Base-by-base conservation (phyloP, 2,113 vertebrate species). In the Pyrgilauda ruficollis region DNA sequence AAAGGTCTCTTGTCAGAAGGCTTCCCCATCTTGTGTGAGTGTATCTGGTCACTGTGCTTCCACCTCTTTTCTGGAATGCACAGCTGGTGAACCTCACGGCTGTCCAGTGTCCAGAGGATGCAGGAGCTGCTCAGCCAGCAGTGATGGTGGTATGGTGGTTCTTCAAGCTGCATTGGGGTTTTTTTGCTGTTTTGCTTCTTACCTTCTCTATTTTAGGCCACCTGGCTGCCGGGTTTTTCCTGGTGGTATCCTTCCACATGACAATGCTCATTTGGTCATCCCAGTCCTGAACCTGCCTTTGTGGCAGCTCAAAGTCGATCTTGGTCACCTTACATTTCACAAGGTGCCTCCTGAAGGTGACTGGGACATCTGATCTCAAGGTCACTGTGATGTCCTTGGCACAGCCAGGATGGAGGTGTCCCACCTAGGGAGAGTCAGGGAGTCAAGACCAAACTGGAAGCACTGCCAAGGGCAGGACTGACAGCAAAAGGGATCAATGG, bases 331-430 rank as follows among this genome's bases (percentile, higher is more conserved):
- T 98, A 81, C 98, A 99, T 77, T 82, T 98, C 43, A 98, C 43
- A 9, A 50, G 68, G 55, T 97, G 96, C 58, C 78, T 97, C 18
- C 31, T 97, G 83, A 99, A 96, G 78, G 59, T 88, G 52, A 97
- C 70, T 0, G 98, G 96, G 3, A 98, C 27, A 4, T 97, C 97
- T 4, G 99, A 98, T 58, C 92, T 97, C 86, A 99, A 95, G 73
- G 97, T 98, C 78, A 98, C 97, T 3, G 96, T 98, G 84, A 99
- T 93, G 56, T 97, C 96, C 95, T 99, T 99, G n/a, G 98, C 91
- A 70, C 99, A 99, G 47, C 98, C 97, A 43, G 98, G 98, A 37
- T 99, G 99, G 68, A 99, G 98, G 75, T 99, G 99, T 59, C 99
- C 99, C 11, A 98, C 90, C 98, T 98, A 87, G 17, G n/a, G 64